phyloP scores from a whole-genome alignment of 2,888 invertebrate species.

The Gari tellinella region DNA sequence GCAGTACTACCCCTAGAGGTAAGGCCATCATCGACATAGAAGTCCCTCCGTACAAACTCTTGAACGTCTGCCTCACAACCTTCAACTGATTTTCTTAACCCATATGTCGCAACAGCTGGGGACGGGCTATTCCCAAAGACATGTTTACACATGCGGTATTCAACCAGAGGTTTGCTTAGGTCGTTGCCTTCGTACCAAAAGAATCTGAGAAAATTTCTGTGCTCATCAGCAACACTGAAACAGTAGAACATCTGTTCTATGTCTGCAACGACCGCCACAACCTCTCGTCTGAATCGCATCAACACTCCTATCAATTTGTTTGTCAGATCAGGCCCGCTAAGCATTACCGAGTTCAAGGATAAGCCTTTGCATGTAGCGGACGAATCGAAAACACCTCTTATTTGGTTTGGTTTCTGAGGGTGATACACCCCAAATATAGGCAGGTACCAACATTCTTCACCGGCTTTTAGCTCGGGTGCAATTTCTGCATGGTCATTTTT shows the following conservation, averaged over 20 bases:
- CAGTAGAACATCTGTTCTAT: conserved; percentile 17
- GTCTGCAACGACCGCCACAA: conserved; percentile 5
- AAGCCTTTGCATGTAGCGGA: conserved; percentile 11
- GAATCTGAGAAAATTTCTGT: conserved; percentile 6
- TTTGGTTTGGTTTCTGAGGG: conserved; percentile 40
- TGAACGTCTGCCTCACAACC: conserved; percentile 19
- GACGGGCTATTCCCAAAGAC: conserved; percentile 16
- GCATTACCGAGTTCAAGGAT: conserved; percentile 10
- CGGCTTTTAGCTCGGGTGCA: conserved; percentile 23
- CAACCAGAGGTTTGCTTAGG: conserved; percentile 3
- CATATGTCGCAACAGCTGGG: conserved; percentile 17
- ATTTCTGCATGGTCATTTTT: conserved; percentile 49
- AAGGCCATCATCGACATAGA: conserved; percentile 53
- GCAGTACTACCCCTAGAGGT: conserved; percentile 14
- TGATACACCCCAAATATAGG: conserved; percentile 55
- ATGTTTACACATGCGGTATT: conserved; percentile 11
- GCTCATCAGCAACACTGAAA: background rate
- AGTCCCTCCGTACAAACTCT: conserved; percentile 35
- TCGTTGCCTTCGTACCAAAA: conserved; percentile 10
- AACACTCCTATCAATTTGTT: conserved; percentile 1
- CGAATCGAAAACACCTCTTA: conserved; percentile 52
- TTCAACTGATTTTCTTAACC: conserved; percentile 21
- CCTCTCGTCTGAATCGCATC: conserved; percentile 1
- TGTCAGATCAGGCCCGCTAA: conserved; percentile 6
- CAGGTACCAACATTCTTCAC: conserved; percentile 58